Evolutionary conservation across 2,888 invertebrate species (phyloP), one percentile per base, ranked within the genome.

Genomic region (Cerastis leucographa): DNA sequence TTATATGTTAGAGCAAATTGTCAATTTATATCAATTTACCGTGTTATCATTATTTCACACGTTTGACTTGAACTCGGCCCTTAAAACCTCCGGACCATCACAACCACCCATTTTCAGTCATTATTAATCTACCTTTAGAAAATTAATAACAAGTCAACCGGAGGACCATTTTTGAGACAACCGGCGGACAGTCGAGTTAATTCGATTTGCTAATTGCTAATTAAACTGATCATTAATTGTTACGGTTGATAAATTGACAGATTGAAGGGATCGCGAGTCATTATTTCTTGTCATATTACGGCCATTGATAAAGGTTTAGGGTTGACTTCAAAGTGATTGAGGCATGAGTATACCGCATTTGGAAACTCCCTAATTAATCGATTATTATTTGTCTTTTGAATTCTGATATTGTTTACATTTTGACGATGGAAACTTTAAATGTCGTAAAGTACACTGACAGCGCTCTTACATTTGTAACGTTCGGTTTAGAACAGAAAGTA

Each of bases 181-280:
- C 44, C 22, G n/a, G 11, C n/a, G 42, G 29, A 25, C 19, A 65
- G 19, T 67, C 8, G 46, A 75, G 40, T 72, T 51, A 42, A 69
- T 25, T 44, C 51, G 9, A 62, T 65, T 85, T 65, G 62, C 11
- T 59, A 76, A 72, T 72, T 81, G 54, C 54, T 81, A 85, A 82
- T 85, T 75, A 71, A 83, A 83, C 46, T 56, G 42, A 62, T 78
- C 35, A 74, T 81, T 74, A 61, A 70, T 67, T 77, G 51, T 59
- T 66, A 54, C 70, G 61, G 73, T 69, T 19, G 40, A 67, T 61
- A 67, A 78, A 74, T 72, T 69, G 74, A 69, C 68, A 74, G 54
- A 49, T 51, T 66, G 29, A 8, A 72, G n/a, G 71, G 71, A 70
- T 70, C 56, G 42, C 19, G 46, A 56, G 25, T 56, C 40, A 77